A percentile compares a stretch with the other conserved stretches of the same genome.
Conservation (phyloP, 2,113 vertebrate species). For the Ursus arctos region DNA sequence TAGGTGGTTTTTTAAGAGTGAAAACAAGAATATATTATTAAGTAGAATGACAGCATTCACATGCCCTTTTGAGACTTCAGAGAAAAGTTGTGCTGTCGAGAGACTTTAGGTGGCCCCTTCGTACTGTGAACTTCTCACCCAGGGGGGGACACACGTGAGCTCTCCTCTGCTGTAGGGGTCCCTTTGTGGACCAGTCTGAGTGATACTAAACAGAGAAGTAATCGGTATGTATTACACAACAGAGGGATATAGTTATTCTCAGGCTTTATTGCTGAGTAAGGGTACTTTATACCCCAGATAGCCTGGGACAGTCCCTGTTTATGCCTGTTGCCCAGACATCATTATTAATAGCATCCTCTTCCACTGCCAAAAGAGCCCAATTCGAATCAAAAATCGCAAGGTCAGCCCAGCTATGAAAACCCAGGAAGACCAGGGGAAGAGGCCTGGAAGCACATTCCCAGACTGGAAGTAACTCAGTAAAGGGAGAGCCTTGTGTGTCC, state of each 20-base stretch:
- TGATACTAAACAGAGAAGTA: neutral
- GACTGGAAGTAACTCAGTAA: neutral
- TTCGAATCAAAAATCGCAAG: neutral
- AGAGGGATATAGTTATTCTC: neutral
- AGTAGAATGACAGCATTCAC: neutral
- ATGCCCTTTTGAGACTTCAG: neutral
- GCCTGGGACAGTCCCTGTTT: neutral
- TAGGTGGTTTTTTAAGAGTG: neutral
- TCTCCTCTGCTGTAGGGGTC: neutral
- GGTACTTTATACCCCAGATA: neutral
- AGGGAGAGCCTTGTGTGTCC: neutral
- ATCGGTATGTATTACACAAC: rapidly evolving
- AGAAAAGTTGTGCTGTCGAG: neutral
- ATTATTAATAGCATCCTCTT: neutral
- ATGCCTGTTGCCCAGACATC: neutral
- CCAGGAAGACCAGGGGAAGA: neutral
- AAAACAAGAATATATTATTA: neutral
- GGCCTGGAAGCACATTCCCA: neutral
- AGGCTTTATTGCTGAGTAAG: neutral
- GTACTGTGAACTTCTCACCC: rapidly evolving
- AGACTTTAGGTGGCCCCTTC: neutral
- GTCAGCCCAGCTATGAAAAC: neutral
- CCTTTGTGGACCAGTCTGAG: neutral
- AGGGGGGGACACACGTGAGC: no score
- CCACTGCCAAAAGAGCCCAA: neutral